A percentile compares a stretch with the other conserved stretches of the same genome.
These are phyloP conservation scores for Hemibagrus wyckioides DNA, from an alignment of 2,113 vertebrate species.

Conservation along the genomic window DNA sequence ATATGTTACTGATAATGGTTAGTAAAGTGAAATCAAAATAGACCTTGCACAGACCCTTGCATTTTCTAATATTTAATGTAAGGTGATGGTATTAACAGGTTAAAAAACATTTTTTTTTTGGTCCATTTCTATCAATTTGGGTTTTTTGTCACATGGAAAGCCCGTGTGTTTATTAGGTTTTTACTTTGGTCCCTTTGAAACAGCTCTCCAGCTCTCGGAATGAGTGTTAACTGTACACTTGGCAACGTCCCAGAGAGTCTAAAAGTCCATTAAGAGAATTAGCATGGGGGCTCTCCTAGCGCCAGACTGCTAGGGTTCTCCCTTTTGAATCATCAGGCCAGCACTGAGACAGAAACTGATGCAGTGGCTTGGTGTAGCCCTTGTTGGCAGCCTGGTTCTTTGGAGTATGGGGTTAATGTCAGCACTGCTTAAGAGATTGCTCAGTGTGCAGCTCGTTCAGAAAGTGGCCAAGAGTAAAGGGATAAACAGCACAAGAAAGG, in stretches of 20 bases:
- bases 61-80: not conserved
- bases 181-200: slow-evolving; percentile 6
- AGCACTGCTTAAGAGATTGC: slow-evolving; percentile 52
- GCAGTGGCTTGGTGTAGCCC: slow-evolving; percentile 10
- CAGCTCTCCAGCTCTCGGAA: slow-evolving; percentile 10
- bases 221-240: slow-evolving; percentile 38
- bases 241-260: slow-evolving; percentile 28
- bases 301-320: slow-evolving; percentile 40
- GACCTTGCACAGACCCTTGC: no score
- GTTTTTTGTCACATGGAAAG: not conserved
- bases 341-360: slow-evolving; percentile 8
- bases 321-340: slow-evolving; percentile 45
- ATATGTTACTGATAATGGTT: not conserved
- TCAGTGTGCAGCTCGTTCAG: slow-evolving; percentile 43
- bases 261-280: slow-evolving; percentile 51
- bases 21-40: not conserved
- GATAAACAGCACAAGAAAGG: slow-evolving; percentile 19
- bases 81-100: not conserved
- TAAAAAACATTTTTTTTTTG: not conserved
- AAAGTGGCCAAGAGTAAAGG: not conserved
- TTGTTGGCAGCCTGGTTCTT: slow-evolving; percentile 47
- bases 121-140: not conserved
- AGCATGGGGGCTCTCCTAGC: slow-evolving; percentile 28
- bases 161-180: slow-evolving; percentile 1
- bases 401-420: slow-evolving; percentile 62